A percentile compares a stretch with the other conserved stretches of the same genome.
Evolutionary conservation across 2,113 vertebrate genomes (phyloP).

Genomic region (Scartelaos histophorus): DNA sequence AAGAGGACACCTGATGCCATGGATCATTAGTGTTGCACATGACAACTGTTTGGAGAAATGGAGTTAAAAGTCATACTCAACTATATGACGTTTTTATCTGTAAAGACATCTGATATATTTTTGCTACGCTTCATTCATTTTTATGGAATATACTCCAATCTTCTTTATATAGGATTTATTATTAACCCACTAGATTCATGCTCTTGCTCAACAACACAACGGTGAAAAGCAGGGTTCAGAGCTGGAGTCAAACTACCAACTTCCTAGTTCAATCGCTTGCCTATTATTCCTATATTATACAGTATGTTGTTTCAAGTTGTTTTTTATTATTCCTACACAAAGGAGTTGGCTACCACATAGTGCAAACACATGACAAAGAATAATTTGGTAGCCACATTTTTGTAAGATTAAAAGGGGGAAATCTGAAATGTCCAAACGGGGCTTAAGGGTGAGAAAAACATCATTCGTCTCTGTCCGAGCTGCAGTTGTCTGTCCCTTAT

Average conservation of each 20-base stretch:
- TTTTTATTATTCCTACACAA: no score
- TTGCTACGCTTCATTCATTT: no score
- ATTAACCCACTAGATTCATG: not conserved
- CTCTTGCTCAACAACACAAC: not conserved
- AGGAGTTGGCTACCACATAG: slow-evolving; percentile 12
- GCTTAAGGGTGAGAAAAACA: slow-evolving; percentile 66
- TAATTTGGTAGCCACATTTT: slow-evolving; percentile 11
- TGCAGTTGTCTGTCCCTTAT: slow-evolving; percentile 71
- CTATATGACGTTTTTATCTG: not conserved
- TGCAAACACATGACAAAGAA: not conserved
- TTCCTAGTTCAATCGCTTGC: not conserved
- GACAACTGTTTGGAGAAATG: slow-evolving; percentile 14
- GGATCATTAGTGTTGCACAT: slow-evolving; percentile 47
- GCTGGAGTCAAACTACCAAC: no score
- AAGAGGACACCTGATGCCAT: slow-evolving; percentile 52
- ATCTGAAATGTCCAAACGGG: slow-evolving; percentile 49
- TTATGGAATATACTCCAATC: no score
- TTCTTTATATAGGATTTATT: not conserved
- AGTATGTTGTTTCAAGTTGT: no score
- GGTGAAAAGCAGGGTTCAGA: not conserved
- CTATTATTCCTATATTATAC: no score
- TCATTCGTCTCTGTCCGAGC: slow-evolving; percentile 69
- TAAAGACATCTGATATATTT: not conserved
- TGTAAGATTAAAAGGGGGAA: slow-evolving; percentile 25
- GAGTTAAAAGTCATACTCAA: not conserved